These are phyloP conservation scores for Lophotis ruficrista DNA, from an alignment of 2,113 vertebrate species.

Conservation along the genomic window DNA sequence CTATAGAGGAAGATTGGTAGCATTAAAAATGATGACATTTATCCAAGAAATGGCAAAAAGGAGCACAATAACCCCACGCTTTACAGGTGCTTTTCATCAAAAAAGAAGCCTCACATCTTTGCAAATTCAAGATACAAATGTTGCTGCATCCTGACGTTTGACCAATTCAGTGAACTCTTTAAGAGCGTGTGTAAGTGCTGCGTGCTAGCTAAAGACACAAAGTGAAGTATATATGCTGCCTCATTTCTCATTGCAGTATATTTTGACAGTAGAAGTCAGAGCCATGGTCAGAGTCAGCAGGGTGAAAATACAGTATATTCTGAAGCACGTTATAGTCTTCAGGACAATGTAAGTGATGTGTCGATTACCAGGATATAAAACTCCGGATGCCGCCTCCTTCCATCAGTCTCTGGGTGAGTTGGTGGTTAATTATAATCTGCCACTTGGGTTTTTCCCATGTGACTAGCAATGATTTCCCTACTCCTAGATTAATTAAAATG, in stretches of 20 bases:
- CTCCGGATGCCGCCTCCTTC: background rate
- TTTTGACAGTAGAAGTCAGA: constrained; percentile 26
- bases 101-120: constrained; percentile 11
- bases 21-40: constrained; percentile 67
- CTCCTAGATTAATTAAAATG: constrained; percentile 60
- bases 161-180: constrained; percentile 6
- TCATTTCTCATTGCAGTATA: background rate
- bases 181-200: background rate
- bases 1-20: constrained; percentile 59
- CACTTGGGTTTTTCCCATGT: constrained; percentile 32
- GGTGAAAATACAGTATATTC: background rate
- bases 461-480: constrained; percentile 17
- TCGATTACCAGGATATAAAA: background rate
- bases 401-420: background rate
- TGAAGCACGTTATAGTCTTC: background rate
- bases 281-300: background rate
- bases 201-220: background rate
- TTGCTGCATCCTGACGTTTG: constrained; percentile 17
- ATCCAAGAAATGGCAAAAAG: constrained; percentile 64
- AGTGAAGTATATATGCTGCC: background rate
- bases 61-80: constrained; percentile 41
- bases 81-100: constrained; percentile 57
- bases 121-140: constrained; percentile 43
- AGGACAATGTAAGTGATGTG: background rate
- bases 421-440: constrained; percentile 58